A percentile compares a stretch with the other conserved stretches of the same genome.
phyloP scores from a whole-genome alignment of 2,113 vertebrate species.

The Seriola aureovittata region DNA sequence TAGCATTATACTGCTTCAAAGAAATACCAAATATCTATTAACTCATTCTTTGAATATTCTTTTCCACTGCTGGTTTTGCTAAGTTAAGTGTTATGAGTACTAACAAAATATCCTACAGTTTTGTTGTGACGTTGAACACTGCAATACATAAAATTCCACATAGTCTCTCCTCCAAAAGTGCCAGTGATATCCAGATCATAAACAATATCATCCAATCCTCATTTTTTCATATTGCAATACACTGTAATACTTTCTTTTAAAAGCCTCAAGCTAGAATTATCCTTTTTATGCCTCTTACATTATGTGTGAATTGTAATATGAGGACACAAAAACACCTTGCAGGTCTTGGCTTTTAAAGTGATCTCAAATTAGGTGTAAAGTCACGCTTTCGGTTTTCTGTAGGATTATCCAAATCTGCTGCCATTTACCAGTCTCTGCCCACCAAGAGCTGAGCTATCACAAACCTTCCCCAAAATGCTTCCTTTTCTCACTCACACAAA shows the following conservation, averaged over 20 bases:
- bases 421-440: neutral
- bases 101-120: neutral
- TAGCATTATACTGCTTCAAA: neutral
- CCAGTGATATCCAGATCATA: neutral
- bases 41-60: no score
- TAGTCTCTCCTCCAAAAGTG: no score
- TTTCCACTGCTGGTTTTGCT: neutral
- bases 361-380: conserved; percentile 19
- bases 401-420: neutral
- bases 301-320: neutral
- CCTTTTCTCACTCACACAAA: neutral
- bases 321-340: neutral
- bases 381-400: conserved; percentile 3
- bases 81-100: neutral
- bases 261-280: neutral
- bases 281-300: neutral
- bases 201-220: neutral
- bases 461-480: neutral
- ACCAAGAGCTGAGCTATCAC: neutral
- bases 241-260: neutral
- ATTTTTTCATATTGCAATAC: neutral
- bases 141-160: neutral
- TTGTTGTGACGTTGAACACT: neutral
- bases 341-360: conserved; percentile 7
- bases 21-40: neutral